Evolutionary conservation across 1,140 invertebrate genomes (phyloP).

Genomic region (Phthorimaea operculella): DNA sequence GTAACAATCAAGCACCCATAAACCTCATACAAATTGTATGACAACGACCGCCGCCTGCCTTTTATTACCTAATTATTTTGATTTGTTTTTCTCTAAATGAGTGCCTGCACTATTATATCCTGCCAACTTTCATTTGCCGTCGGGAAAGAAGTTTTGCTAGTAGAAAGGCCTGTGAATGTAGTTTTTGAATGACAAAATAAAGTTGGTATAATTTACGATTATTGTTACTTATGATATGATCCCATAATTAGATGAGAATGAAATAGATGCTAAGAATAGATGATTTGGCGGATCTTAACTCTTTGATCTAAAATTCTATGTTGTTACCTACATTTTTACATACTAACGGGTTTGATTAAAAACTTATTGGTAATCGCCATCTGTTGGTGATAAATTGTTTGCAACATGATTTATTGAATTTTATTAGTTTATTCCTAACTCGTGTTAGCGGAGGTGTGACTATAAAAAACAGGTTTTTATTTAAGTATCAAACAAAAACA

Average conservation of each 20-base stretch:
- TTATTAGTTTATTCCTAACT: no score
- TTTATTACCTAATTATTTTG: slow-evolving; percentile 62
- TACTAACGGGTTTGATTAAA: no score
- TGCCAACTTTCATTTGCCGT: slow-evolving; percentile 8
- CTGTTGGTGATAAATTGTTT: no score
- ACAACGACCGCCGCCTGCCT: slow-evolving; percentile 43
- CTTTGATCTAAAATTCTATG: neutral
- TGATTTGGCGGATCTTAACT: neutral
- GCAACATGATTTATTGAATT: no score
- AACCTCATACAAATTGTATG: slow-evolving; percentile 50
- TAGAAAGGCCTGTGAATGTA: neutral
- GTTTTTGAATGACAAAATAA: neutral
- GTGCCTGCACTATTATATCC: slow-evolving; percentile 31
- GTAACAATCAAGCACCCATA: slow-evolving; percentile 50
- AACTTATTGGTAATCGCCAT: no score
- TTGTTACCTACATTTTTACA: no score
- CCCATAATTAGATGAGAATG: slow-evolving; percentile 40
- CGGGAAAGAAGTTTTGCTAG: neutral
- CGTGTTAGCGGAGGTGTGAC: no score
- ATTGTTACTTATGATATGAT: slow-evolving; percentile 42
- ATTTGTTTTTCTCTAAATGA: slow-evolving; percentile 60
- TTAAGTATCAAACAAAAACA: no score
- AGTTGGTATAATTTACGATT: slow-evolving; percentile 10
- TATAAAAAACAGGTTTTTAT: no score
- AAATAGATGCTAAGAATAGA: slow-evolving; percentile 27